Conservation (phyloP, 2,113 vertebrate genomes). For the Diadophis punctatus region DNA sequence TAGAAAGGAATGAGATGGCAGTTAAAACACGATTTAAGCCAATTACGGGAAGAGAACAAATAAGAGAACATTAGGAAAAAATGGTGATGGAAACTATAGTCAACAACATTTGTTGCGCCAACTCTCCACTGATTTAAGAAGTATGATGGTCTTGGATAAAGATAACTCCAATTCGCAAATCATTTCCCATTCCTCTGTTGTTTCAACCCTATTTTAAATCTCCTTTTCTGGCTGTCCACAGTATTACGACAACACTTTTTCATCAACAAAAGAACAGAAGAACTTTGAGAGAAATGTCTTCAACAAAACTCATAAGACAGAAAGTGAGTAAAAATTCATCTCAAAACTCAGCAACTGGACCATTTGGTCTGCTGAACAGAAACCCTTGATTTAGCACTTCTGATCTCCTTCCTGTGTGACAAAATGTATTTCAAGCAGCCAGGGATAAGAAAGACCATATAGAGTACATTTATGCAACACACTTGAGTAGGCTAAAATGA, state of each 20-base stretch:
- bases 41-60: background rate
- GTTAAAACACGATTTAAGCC: background rate
- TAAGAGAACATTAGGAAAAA: background rate
- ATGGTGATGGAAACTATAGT: background rate
- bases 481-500: background rate
- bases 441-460: background rate
- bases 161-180: background rate
- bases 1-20: background rate
- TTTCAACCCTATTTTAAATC: background rate
- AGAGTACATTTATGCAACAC: background rate
- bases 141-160: background rate
- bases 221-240: conserved; percentile 47
- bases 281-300: conserved; percentile 82
- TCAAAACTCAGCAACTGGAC: background rate
- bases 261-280: conserved; percentile 79
- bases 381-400: no score
- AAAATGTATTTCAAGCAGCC: background rate
- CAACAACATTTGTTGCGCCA: background rate
- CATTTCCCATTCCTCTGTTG: background rate
- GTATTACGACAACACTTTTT: conserved; percentile 82
- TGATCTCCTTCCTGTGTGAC: background rate
- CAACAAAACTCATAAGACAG: conserved; percentile 79
- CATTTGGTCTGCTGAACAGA: background rate
- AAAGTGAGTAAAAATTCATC: conserved; percentile 58
- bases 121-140: background rate